Base-by-base conservation (phyloP, 2,888 invertebrate genomes). In the Macrophya annulata region DNA sequence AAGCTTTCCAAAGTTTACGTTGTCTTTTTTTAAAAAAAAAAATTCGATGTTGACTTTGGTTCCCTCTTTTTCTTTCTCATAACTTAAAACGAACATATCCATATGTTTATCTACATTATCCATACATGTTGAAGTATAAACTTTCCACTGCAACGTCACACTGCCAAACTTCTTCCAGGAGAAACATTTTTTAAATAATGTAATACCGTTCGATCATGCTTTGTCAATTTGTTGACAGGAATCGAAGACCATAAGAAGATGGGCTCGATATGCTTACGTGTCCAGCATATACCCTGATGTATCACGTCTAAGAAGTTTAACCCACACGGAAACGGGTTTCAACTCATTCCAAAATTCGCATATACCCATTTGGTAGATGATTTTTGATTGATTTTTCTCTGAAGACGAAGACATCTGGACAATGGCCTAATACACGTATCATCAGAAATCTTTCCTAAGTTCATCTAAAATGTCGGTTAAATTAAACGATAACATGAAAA, bases 141-240 rank as follows among this genome's bases (percentile, higher is more conserved):
- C 12, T 81, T 81, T 81, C 81, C 81, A 25, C 59, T 76, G 79
- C 59, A 79, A 43, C 79, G 43, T 62, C 45, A 62, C 31, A n/a
- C 77, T 62, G 85, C 62, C 77, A 68, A 77, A 85, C 51, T 79
- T 43, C 4, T 45, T 17, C 43, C 17, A 37, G 43, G 17, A 25
- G 55, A n/a, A 31, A 62, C 59, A 45, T 10, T n/a, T 40, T 21
- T 31, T 85, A 85, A 85, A 85, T 85, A 85, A 85, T 85, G 51
- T 85, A 85, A 81, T 55, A 81, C 12, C 77, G 77, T 85, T 85
- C 85, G 85, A 85, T 85, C 85, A 85, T 79, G 62, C 68, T 77
- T 77, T 79, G 79, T 79, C 85, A 76, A 31, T 65, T 15, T 45
- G 40, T 21, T 31, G 68, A 85, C 85, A 68, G 48, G 62, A 77